These are phyloP conservation scores for Drosophila sp. DNA, from an alignment of 1,140 invertebrate species.

Conservation along the genomic window DNA sequence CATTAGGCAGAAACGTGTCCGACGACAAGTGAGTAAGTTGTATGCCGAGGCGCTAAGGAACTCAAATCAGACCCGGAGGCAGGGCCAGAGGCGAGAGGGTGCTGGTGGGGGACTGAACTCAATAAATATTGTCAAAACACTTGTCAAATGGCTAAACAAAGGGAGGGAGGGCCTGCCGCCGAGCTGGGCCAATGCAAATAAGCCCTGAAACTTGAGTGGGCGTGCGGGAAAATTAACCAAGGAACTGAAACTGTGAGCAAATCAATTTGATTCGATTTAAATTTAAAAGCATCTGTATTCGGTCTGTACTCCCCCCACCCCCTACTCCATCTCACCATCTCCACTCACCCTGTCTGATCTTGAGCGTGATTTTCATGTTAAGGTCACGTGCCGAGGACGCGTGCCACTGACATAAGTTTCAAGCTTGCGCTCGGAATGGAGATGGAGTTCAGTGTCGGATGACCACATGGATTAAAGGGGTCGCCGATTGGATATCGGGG, in stretches of 20 bases:
- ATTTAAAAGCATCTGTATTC: conserved; percentile 75
- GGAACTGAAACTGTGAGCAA: conserved; percentile 59
- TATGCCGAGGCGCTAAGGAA: conserved; percentile 56
- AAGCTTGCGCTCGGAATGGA: conserved; percentile 48
- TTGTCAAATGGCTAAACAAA: conserved; percentile 80
- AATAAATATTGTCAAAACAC: conserved; percentile 82
- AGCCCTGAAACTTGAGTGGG: conserved; percentile 40
- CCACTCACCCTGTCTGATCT: conserved; percentile 48
- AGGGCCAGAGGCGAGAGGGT: neutral
- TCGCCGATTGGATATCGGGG: conserved; percentile 7
- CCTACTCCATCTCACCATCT: conserved; percentile 1
- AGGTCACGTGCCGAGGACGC: conserved; percentile 72
- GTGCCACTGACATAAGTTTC: conserved; percentile 77
- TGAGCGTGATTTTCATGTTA: conserved; percentile 78
- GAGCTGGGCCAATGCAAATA: conserved; percentile 37
- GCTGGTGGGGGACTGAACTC: conserved; percentile 36
- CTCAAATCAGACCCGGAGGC: conserved; percentile 65
- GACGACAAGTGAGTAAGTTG: conserved; percentile 43
- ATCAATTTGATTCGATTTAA: conserved; percentile 82
- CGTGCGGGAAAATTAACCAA: conserved; percentile 55
- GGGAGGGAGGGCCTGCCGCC: conserved; percentile 31
- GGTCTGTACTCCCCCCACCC: conserved; percentile 23
- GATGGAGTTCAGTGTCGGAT: conserved; percentile 23
- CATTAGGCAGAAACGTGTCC: conserved; percentile 81
- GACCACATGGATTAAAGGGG: conserved; percentile 57